Evolutionary conservation across 2,797 vertebrate species (phyloP).

Genomic region (Dendrocincla fuliginosa): DNA sequence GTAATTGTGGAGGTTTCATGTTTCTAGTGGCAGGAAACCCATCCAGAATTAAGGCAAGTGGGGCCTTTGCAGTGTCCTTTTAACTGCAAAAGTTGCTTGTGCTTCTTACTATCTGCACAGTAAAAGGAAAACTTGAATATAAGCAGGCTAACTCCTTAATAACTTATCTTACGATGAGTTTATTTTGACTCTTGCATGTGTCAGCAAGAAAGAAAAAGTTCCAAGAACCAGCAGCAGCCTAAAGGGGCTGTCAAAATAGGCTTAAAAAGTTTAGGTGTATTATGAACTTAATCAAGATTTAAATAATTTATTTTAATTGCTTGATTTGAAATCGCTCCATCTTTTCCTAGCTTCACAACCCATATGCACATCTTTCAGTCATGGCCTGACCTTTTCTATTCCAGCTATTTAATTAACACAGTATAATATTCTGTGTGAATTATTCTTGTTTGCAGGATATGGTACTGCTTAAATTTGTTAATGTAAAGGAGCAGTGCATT

Average conservation of each 20-base stretch:
- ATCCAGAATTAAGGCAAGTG: background rate
- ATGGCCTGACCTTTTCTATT: conserved; percentile 63
- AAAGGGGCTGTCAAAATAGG: background rate
- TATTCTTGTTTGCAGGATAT: conserved; percentile 67
- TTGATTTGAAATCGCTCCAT: background rate
- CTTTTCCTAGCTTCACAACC: conserved; percentile 45
- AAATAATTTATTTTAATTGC: conserved; percentile 55
- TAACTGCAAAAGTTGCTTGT: background rate
- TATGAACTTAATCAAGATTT: conserved; percentile 35
- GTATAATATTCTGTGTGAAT: conserved; percentile 60
- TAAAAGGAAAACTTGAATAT: background rate
- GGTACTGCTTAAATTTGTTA: conserved; percentile 71
- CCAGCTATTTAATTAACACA: conserved; percentile 71
- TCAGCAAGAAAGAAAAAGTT: background rate
- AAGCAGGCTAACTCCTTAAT: background rate
- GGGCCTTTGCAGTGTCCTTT: background rate
- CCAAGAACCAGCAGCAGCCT: background rate
- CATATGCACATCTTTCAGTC: conserved; percentile 56
- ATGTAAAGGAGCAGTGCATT: conserved; percentile 73
- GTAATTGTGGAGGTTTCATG: background rate
- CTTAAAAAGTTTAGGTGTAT: background rate
- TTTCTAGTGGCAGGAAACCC: background rate
- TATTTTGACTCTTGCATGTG: background rate
- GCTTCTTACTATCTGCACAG: background rate
- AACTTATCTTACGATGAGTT: background rate